Evolutionary conservation across 2,888 invertebrate genomes (phyloP).

Genomic region (Hirtodrosophila duncani): DNA sequence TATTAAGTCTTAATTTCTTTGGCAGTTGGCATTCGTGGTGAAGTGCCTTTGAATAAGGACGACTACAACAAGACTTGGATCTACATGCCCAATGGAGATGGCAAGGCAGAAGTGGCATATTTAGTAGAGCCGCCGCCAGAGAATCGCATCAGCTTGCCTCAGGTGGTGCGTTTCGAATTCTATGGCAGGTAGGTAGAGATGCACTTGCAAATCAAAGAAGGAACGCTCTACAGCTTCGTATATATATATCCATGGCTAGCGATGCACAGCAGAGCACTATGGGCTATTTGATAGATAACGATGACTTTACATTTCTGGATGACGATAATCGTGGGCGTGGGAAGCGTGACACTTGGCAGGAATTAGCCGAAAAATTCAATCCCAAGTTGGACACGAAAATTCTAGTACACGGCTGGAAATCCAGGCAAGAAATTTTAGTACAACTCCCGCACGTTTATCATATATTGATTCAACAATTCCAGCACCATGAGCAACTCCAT

Average conservation of each 20-base stretch:
- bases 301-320: constrained; percentile 40
- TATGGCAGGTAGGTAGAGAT: constrained; percentile 71
- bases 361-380: constrained; percentile 75
- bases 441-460: no score
- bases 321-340: constrained; percentile 52
- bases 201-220: no score
- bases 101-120: constrained; percentile 76
- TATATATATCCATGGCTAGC: no score
- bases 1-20: not conserved
- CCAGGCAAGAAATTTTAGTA: no score
- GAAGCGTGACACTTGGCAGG: constrained; percentile 75
- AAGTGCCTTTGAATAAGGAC: constrained; percentile 73
- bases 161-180: constrained; percentile 71
- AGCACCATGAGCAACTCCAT: constrained; percentile 76
- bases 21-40: constrained; percentile 70
- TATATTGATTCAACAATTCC: no score
- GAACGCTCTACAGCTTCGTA: not conserved
- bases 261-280: constrained; percentile 49
- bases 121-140: constrained; percentile 74
- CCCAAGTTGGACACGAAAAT: constrained; percentile 76
- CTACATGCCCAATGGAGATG: constrained; percentile 78
- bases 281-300: constrained; percentile 61
- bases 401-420: constrained; percentile 78
- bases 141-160: constrained; percentile 59
- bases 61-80: constrained; percentile 78